These are phyloP conservation scores for Bradypus variegatus DNA, from an alignment of 2,797 vertebrate genomes.

Conservation along the genomic window DNA sequence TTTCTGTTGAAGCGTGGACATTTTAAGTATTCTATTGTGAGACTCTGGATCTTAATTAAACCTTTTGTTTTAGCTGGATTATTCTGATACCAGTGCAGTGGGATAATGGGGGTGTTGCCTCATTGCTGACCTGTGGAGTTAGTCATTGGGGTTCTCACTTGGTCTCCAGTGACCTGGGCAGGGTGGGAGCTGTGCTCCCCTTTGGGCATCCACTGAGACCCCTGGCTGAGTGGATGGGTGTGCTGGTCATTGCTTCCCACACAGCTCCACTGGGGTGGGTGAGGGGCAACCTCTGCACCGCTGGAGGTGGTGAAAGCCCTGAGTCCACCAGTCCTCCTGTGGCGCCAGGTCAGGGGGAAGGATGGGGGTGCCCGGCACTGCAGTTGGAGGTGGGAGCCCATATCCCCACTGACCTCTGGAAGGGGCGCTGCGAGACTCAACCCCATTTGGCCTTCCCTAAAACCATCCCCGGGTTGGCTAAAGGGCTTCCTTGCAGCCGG, in stretches of 20 bases:
- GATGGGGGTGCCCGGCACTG: neutral
- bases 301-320: neutral
- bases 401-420: neutral
- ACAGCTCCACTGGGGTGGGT: neutral
- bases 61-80: neutral
- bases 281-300: neutral
- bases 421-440: neutral
- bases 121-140: neutral
- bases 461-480: neutral
- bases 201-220: neutral
- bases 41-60: neutral
- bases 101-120: neutral
- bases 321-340: neutral
- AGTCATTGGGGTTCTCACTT: neutral
- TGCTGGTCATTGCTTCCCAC: neutral
- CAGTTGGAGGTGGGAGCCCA: neutral
- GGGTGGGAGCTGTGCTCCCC: neutral
- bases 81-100: neutral
- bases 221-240: neutral
- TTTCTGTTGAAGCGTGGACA: neutral
- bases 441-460: neutral
- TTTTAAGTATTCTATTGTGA: neutral
- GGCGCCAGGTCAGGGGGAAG: neutral
- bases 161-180: neutral
- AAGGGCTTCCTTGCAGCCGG: neutral